A percentile compares a stretch with the other conserved stretches of the same genome.
Conservation (phyloP, 2,888 invertebrate species). For the Drosophila heteroneura region DNA sequence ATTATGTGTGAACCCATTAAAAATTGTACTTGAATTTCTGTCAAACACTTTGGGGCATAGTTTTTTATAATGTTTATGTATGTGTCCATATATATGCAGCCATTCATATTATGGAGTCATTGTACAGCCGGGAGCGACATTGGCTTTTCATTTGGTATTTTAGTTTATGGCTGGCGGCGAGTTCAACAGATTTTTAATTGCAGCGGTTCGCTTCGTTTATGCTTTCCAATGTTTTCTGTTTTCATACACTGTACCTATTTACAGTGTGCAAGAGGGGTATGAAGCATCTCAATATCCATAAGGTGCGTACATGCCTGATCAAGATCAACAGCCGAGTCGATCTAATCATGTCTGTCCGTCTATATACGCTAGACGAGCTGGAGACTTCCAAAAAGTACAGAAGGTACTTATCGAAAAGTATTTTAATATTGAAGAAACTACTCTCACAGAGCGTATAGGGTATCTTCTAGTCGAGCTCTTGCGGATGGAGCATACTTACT, state of each 20-base stretch:
- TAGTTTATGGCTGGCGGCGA: slow-evolving; percentile 63
- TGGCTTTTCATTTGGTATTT: slow-evolving; percentile 36
- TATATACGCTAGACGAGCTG: not conserved
- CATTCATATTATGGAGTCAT: not conserved
- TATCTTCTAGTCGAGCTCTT: not conserved
- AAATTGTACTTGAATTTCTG: slow-evolving; percentile 59
- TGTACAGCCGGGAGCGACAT: slow-evolving; percentile 21
- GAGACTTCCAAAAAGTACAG: not conserved
- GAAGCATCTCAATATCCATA: not conserved
- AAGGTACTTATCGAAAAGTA: not conserved
- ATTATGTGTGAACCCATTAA: slow-evolving; percentile 76
- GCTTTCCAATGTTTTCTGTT: slow-evolving; percentile 57
- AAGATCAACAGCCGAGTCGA: not conserved
- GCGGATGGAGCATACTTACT: not conserved
- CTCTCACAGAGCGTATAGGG: not conserved
- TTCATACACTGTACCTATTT: not conserved
- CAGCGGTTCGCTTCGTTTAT: slow-evolving; percentile 51
- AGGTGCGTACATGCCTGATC: too few relatives aligned
- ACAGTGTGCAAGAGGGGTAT: not conserved
- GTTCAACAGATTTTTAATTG: slow-evolving; percentile 77
- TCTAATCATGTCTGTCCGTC: not conserved
- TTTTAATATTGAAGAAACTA: not conserved
- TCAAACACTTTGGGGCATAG: slow-evolving; percentile 57
- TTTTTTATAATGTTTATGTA: slow-evolving; percentile 27
- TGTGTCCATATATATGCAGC: not conserved